Base-by-base conservation (phyloP, 2,113 vertebrate species). In the Tylochromis polylepis region DNA sequence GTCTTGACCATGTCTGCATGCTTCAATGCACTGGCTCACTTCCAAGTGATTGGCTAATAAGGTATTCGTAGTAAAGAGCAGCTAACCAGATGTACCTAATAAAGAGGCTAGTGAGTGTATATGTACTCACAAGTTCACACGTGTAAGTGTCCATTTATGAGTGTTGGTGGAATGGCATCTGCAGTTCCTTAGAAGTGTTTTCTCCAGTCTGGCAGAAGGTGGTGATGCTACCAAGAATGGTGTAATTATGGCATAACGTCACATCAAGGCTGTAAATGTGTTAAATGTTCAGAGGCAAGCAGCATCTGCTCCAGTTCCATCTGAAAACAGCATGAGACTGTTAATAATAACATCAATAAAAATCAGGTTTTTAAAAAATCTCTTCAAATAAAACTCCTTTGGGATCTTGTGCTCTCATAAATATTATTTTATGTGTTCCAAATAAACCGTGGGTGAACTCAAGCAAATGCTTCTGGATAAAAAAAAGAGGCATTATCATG, bases 291-390 rank as follows among this genome's bases (percentile, higher is more conserved):
- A 70, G 55, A 84, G 67, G 67, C 85, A 82, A 29, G 51, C 85
- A 75, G 15, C 86, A 87, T 89, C 84, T 91, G 90, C 53, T 93
- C 43, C 29, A 43, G 65, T 79, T 56, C 16, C 56, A 84, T 78
- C 58, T 83, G 34, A 58, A 62, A 24, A 46, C 84, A 34, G 36
- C 81, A 86, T 57, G 43, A 87, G 72, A 82, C 67, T 90, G 81
- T 87, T 88, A 49, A 67, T 20, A 90, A 91, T 79, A 70, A 79
- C 41, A 29, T 5, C 57, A 81, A n/a, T 88, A 67, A 51, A 79
- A 9, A 59, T 59, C 20, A 27, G n/a, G 11, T 75, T 53, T 3
- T 18, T 24, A 46, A 16, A 49, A 77, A 31, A 51, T 31, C 10
- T n/a, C 11, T 56, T 20, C 18, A 77, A 70, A 62, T 79, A 49